Evolutionary conservation across 2,113 vertebrate species (phyloP).

Genomic region (Rousettus leschenaultii): DNA sequence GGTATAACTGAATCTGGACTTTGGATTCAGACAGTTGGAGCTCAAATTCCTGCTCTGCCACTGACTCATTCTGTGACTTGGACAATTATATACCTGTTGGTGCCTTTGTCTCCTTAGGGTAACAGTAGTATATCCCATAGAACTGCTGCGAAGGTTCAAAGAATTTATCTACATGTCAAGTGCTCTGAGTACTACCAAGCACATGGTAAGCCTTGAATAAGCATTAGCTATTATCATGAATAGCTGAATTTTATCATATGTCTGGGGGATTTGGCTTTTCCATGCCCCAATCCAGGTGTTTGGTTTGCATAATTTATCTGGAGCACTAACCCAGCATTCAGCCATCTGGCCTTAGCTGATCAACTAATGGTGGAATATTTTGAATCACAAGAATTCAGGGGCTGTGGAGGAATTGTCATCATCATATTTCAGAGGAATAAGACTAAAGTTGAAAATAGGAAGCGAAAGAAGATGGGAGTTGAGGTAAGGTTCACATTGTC

Average conservation of each 20-base stretch:
- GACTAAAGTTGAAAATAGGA: not conserved
- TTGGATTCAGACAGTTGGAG: not conserved
- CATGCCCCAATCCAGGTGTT: not conserved
- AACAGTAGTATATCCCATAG: not conserved
- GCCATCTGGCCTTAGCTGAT: not conserved
- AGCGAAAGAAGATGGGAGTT: not conserved
- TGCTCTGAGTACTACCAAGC: not conserved
- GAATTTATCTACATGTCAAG: not conserved
- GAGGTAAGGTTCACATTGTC: not conserved
- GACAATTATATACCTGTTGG: not conserved
- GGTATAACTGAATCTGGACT: not conserved
- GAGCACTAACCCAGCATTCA: not conserved
- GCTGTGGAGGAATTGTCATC: not conserved
- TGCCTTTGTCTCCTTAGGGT: not conserved
- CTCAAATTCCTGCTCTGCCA: not conserved
- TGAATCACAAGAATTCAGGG: not conserved
- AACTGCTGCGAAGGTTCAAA: not conserved
- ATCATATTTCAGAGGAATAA: not conserved
- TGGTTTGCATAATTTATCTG: not conserved
- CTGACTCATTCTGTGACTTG: not conserved
- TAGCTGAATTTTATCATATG: not conserved
- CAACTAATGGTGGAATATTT: not conserved
- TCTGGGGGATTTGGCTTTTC: not conserved
- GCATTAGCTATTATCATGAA: no score
- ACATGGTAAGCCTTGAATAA: not conserved